These are phyloP conservation scores for Eupelmus urozonus DNA, from an alignment of 2,888 invertebrate species.

Conservation along the genomic window DNA sequence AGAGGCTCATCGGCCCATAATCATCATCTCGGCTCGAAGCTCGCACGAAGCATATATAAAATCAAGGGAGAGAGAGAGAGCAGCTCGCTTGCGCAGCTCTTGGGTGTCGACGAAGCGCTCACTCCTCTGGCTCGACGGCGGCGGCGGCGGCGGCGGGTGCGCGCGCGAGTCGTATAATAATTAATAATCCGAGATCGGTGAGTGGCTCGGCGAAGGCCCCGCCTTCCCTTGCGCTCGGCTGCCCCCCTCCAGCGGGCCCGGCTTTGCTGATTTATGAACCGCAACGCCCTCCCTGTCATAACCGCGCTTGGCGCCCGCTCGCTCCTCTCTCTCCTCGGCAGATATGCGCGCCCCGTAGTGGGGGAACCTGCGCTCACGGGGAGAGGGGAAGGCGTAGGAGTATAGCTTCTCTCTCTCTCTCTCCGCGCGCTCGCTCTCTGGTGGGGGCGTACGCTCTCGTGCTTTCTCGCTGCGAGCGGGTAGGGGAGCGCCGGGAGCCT, in stretches of 20 bases:
- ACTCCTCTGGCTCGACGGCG: neutral
- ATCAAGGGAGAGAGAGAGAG: neutral
- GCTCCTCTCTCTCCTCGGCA: neutral
- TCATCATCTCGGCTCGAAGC: no score
- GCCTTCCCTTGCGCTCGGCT: conserved; percentile 63
- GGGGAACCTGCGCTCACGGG: neutral
- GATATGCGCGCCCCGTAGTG: neutral
- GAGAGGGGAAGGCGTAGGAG: conserved; percentile 34
- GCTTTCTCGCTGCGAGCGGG: neutral
- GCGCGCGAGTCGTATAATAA: conserved; percentile 71
- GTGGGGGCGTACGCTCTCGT: conserved; percentile 42
- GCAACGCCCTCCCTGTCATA: conserved; percentile 77
- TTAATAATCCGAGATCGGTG: conserved; percentile 75
- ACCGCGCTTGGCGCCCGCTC: conserved; percentile 64
- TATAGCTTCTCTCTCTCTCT: conserved; percentile 15
- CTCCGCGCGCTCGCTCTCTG: no score
- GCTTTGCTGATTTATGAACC: conserved; percentile 76
- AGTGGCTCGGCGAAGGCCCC: conserved; percentile 74
- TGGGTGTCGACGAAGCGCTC: conserved; percentile 29
- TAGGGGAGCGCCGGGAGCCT: neutral
- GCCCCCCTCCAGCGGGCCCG: neutral
- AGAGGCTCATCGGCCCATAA: no score
- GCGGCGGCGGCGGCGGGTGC: neutral
- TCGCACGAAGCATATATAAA: no score
- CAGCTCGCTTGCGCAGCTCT: no score